Base-by-base conservation (phyloP, 2,888 invertebrate species). In the Orthosia gracilis region DNA sequence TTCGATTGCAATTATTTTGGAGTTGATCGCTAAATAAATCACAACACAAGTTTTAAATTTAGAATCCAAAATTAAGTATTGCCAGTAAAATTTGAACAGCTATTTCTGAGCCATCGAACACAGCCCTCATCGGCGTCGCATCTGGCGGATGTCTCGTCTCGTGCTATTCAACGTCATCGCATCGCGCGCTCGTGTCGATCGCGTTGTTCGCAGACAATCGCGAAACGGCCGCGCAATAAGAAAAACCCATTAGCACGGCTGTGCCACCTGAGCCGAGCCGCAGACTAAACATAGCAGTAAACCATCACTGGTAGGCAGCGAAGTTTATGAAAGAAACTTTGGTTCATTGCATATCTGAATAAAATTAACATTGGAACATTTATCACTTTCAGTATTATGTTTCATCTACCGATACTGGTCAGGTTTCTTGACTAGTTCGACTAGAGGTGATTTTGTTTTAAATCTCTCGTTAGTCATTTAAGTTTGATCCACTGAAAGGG, bases 261-360 rank as follows among this genome's bases (percentile, higher is more conserved):
- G 65, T 21, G 63, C 65, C 86, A 85, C 80, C 85, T 87, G 87
- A 74, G 79, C 69, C 77, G 17, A 21, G 65, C 61, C n/a, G n/a
- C 45, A 58, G 57, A 21, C 70, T 61, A 31, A 21, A 18, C 13
- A 54, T 4, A 57, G 52, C 76, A 71, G 76, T 71, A 69, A 31
- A 62, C 57, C 57, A 71, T 75, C 21, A 40, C 13, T 4, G 55
- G 11, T 31, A 21, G 17, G 13, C 0, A 5, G 21, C 1, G 7
- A 45, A 49, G 21, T 15, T 54, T 11, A 18, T 17, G 17, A 55
- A 0, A 1, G 15, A 18, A 59, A 17, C 17, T 2, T 17, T 2
- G 18, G 4, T 13, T 7, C 2, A 18, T 18, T 47, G 15, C n/a
- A 23, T 23, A 49, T 1, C 9, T 40, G 40, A 40, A 40, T 40